A percentile compares a stretch with the other conserved stretches of the same genome.
phyloP scores from a whole-genome alignment of 2,888 invertebrate genomes.

The Drosophila nr. perissopoda region DNA sequence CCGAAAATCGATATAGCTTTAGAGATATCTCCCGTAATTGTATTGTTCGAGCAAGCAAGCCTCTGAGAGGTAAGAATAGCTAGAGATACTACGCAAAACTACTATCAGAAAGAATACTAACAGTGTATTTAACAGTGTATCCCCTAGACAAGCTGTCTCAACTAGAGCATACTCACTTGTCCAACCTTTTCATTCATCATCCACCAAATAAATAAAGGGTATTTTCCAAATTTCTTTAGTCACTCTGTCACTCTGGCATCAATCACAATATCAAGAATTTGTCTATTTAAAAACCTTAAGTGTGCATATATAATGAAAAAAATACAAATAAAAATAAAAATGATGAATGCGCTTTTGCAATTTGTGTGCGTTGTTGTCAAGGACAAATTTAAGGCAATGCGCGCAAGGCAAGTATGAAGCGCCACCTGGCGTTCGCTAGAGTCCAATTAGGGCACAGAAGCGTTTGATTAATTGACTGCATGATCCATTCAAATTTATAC shows the following conservation, averaged over 20 bases:
- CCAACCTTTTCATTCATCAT: neutral
- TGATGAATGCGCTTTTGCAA: constrained; percentile 1
- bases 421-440: constrained; percentile 19
- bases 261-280: neutral
- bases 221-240: neutral
- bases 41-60: neutral
- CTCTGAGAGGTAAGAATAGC: neutral
- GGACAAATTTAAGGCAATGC: neutral
- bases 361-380: constrained; percentile 6
- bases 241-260: neutral
- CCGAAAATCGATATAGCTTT: neutral
- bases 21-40: neutral
- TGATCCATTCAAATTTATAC: constrained; percentile 29
- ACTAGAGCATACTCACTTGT: neutral
- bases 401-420: constrained; percentile 6
- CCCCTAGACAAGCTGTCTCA: neutral
- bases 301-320: neutral
- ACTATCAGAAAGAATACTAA: neutral
- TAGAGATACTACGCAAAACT: neutral
- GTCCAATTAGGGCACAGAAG: neutral
- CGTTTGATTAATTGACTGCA: constrained; percentile 43
- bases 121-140: neutral
- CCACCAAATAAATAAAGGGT: neutral
- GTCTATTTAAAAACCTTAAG: neutral
- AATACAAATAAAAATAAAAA: neutral